Evolutionary conservation across 2,113 vertebrate genomes (phyloP).

Genomic region (Oophaga pumilio): DNA sequence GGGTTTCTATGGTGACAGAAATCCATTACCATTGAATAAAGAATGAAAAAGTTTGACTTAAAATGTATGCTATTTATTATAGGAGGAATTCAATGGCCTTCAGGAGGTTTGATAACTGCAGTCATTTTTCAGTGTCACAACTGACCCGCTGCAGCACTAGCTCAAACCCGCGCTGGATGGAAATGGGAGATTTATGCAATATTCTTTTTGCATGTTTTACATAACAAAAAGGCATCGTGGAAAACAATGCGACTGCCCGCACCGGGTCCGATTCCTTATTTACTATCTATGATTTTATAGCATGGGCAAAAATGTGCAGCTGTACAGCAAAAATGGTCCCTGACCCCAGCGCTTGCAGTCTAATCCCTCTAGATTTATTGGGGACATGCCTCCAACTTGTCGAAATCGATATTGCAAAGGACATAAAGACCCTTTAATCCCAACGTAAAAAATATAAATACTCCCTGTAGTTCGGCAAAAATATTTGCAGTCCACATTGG

Average conservation of each 20-base stretch:
- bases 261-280: background rate
- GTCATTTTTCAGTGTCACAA: conserved; percentile 84
- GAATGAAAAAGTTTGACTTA: conserved; percentile 87
- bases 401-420: no score
- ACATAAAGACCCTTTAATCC: no score
- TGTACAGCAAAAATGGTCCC: background rate
- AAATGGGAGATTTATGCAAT: conserved; percentile 76
- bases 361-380: background rate
- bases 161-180: conserved; percentile 74
- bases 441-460: no score
- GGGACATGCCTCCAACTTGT: background rate
- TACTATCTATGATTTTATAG: background rate
- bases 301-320: background rate
- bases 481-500: no score
- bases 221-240: conserved; percentile 70
- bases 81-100: conserved; percentile 81
- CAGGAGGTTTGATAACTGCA: conserved; percentile 79
- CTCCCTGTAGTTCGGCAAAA: no score
- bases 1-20: conserved; percentile 85
- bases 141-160: conserved; percentile 76
- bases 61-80: conserved; percentile 83
- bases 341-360: background rate
- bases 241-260: background rate
- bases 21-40: conserved; percentile 86
- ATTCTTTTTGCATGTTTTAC: conserved; percentile 73